Evolutionary conservation across 2,113 vertebrate species (phyloP).

Genomic region (Seriola dumerili): DNA sequence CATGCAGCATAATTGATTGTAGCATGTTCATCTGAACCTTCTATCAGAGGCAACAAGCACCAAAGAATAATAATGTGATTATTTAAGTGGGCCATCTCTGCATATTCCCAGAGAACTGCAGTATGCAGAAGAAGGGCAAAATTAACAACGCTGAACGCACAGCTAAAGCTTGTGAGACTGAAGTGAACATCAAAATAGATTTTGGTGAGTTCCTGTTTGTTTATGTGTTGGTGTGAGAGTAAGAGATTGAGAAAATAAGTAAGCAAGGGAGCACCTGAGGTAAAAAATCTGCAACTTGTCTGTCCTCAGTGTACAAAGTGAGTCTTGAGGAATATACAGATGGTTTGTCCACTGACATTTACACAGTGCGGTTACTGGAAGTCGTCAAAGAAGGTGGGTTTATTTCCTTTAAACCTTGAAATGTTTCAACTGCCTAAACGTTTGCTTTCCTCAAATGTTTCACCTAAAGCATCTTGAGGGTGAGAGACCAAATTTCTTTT

Average conservation of each 20-base stretch:
- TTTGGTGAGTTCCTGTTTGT: conserved; percentile 65
- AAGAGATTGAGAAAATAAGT: background rate
- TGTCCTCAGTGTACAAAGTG: conserved; percentile 76
- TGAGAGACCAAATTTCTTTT: too few relatives aligned
- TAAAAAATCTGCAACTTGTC: conserved; percentile 21
- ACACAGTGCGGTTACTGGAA: conserved; percentile 49
- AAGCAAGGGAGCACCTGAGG: background rate
- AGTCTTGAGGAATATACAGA: conserved; percentile 16
- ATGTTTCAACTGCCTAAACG: too few relatives aligned
- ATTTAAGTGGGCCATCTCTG: background rate
- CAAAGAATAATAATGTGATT: background rate
- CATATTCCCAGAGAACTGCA: conserved; percentile 87
- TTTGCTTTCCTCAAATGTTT: too few relatives aligned
- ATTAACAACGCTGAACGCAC: conserved; percentile 52
- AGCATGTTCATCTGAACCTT: background rate
- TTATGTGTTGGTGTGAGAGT: background rate
- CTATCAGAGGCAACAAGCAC: background rate
- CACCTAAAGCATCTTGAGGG: too few relatives aligned
- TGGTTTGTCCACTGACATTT: conserved; percentile 53
- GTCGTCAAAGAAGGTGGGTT: conserved; percentile 77
- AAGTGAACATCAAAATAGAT: conserved; percentile 72
- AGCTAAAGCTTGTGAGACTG: conserved; percentile 78
- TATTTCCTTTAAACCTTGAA: background rate
- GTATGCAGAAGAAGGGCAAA: conserved; percentile 66
- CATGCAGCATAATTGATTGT: background rate